Evolutionary conservation across 2,113 vertebrate species (phyloP).

Genomic region (Mellivora capensis): DNA sequence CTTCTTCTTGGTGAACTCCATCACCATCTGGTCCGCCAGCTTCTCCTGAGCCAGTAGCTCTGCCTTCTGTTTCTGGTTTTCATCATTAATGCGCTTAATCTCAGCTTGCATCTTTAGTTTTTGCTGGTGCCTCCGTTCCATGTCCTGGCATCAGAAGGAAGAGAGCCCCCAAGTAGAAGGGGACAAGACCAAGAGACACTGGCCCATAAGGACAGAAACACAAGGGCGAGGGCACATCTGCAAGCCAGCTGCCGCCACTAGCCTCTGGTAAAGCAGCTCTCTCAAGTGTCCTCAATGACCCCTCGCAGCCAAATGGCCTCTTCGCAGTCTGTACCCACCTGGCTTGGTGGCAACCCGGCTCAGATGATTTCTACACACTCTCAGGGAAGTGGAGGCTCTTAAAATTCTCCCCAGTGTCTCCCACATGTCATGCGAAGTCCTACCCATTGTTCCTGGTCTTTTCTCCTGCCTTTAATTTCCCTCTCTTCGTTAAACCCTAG

Average conservation of each 20-base stretch:
- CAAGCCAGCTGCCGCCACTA: fast-evolving
- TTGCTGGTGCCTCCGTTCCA: slow-evolving; percentile 82
- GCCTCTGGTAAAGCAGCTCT: neutral
- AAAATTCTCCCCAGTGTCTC: neutral
- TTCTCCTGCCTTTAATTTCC: neutral
- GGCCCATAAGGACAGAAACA: neutral
- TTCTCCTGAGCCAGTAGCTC: slow-evolving; percentile 84
- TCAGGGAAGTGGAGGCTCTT: neutral
- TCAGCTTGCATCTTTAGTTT: slow-evolving; percentile 85
- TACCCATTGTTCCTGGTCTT: neutral
- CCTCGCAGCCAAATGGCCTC: neutral
- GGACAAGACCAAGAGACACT: neutral
- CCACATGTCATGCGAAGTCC: neutral
- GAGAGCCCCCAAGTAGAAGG: neutral
- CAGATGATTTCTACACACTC: neutral
- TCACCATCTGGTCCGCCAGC: slow-evolving; percentile 80
- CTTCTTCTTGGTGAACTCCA: slow-evolving; percentile 87
- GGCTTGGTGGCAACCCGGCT: neutral
- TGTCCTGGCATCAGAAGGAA: slow-evolving; percentile 75
- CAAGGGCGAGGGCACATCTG: neutral
- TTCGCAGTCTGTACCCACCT: neutral
- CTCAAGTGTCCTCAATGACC: neutral
- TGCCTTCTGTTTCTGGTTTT: slow-evolving; percentile 83
- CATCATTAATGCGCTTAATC: slow-evolving; percentile 84
- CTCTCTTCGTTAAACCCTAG: neutral